These are phyloP conservation scores for Drosophila carrolli DNA, from an alignment of 1,140 invertebrate species.

Conservation along the genomic window DNA sequence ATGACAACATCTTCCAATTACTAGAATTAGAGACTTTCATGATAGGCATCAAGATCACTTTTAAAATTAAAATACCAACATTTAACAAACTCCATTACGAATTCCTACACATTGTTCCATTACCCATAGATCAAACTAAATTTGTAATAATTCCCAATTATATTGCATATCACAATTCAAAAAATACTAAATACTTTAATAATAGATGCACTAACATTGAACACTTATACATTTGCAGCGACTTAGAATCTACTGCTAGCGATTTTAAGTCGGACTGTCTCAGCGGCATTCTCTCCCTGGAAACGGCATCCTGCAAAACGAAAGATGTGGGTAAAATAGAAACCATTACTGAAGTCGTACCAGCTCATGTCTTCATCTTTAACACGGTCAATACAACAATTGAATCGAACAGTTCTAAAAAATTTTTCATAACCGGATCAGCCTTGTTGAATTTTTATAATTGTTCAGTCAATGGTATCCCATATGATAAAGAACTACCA, in stretches of 20 bases:
- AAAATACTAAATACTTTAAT: background rate
- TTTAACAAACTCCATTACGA: background rate
- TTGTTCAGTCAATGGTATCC: constrained; percentile 1
- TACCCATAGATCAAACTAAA: background rate
- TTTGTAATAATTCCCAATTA: background rate
- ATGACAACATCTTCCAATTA: background rate
- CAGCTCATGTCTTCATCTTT: background rate
- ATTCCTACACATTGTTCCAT: background rate
- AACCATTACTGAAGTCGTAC: background rate
- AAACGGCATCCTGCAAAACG: background rate
- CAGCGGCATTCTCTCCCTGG: background rate
- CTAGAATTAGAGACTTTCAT: background rate
- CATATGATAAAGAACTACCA: constrained; percentile 1
- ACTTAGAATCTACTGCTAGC: background rate
- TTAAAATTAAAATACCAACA: background rate
- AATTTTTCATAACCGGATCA: background rate
- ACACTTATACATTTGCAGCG: background rate
- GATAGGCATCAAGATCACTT: background rate
- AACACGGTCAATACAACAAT: constrained; percentile 3
- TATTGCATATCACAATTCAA: background rate
- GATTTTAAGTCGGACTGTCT: background rate
- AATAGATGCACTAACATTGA: background rate
- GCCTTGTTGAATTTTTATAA: background rate
- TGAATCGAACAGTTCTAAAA: background rate
- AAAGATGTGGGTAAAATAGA: constrained; percentile 4